Evolutionary conservation across 2,797 vertebrate genomes (phyloP).

Genomic region (Chaenodraco wilsoni): DNA sequence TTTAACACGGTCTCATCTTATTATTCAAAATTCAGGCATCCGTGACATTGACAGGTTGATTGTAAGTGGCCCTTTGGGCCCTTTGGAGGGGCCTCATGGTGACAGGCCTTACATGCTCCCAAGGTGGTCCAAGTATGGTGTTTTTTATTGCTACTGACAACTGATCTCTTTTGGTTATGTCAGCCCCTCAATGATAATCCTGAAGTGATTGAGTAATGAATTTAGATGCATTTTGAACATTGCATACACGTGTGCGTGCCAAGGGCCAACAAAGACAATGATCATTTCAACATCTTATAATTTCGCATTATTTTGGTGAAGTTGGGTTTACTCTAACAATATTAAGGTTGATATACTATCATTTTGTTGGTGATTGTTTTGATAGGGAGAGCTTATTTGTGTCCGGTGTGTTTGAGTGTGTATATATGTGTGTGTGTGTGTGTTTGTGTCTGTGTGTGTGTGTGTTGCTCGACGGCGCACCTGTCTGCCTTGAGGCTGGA

Average conservation of each 20-base stretch:
- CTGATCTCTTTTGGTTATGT: constrained; percentile 39
- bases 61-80: constrained; percentile 62
- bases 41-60: constrained; percentile 57
- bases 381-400: constrained; percentile 25
- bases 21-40: constrained; percentile 49
- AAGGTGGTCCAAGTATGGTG: constrained; percentile 66
- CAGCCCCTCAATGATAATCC: constrained; percentile 51
- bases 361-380: constrained; percentile 37
- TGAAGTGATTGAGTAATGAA: constrained; percentile 40
- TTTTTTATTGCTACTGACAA: constrained; percentile 60
- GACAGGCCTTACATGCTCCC: constrained; percentile 57
- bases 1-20: constrained; percentile 46
- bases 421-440: constrained; percentile 28
- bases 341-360: neutral
- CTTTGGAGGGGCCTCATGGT: constrained; percentile 43
- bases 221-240: constrained; percentile 35
- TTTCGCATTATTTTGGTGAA: neutral
- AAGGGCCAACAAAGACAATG: constrained; percentile 1
- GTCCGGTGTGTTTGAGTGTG: constrained; percentile 22
- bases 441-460: constrained; percentile 32
- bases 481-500: constrained; percentile 85
- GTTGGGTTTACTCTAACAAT: neutral
- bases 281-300: constrained; percentile 6
- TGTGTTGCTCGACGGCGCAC: constrained; percentile 69
- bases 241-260: neutral